Evolutionary conservation across 2,888 invertebrate genomes (phyloP).

Genomic region (Pollenia angustigena): DNA sequence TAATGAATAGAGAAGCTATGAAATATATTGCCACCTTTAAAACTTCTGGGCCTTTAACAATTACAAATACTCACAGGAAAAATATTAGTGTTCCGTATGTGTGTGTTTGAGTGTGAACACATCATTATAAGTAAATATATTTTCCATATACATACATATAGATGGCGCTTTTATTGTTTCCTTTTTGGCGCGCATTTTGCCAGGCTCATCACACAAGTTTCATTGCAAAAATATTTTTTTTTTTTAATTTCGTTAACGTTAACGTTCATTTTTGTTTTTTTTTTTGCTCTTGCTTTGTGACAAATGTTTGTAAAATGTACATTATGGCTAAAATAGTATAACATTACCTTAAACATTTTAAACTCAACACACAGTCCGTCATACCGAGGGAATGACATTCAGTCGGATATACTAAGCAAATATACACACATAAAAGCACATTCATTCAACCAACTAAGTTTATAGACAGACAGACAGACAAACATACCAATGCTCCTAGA

Average conservation of each 20-base stretch:
- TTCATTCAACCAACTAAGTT: constrained; percentile 30
- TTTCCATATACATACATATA: constrained; percentile 54
- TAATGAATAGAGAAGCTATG: no score
- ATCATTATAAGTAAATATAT: constrained; percentile 45
- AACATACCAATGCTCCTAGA: constrained; percentile 49
- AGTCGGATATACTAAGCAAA: constrained; percentile 5
- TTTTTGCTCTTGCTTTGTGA: constrained; percentile 48
- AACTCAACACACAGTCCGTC: constrained; percentile 1
- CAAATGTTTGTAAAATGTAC: constrained; percentile 63
- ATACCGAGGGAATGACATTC: background rate
- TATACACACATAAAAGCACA: background rate
- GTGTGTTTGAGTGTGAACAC: background rate
- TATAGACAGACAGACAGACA: constrained; percentile 10
- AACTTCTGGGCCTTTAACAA: constrained; percentile 16
- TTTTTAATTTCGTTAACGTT: background rate
- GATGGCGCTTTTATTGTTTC: constrained; percentile 76
- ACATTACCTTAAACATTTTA: constrained; percentile 60
- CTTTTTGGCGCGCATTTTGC: constrained; percentile 76
- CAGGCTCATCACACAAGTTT: constrained; percentile 56
- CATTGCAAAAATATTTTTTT: constrained; percentile 50
- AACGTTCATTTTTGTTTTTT: constrained; percentile 5
- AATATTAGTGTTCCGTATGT: constrained; percentile 8
- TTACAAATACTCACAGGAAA: background rate
- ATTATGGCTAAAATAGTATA: constrained; percentile 60
- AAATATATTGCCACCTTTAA: background rate